Evolutionary conservation across 2,113 vertebrate species (phyloP).

Genomic region (Riparia riparia): DNA sequence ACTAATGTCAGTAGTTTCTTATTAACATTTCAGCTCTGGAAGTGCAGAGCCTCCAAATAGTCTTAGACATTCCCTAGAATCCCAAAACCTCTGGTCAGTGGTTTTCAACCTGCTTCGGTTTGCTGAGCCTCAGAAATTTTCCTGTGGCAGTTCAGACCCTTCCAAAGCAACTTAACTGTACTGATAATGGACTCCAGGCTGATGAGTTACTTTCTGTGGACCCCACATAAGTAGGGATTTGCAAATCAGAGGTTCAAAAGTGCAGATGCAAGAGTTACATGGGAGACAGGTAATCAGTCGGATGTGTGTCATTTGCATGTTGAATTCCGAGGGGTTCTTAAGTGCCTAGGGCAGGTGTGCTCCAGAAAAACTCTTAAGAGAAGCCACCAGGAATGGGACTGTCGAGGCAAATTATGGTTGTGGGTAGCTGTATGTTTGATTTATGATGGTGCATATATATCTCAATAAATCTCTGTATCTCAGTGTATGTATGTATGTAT

Average conservation of each 20-base stretch:
- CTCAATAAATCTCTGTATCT: not conserved
- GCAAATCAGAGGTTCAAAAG: slow-evolving; percentile 16
- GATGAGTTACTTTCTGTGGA: slow-evolving; percentile 58
- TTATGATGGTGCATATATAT: not conserved
- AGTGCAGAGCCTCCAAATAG: not conserved
- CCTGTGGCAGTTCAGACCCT: not conserved
- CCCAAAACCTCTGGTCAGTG: not conserved
- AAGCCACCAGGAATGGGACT: not conserved
- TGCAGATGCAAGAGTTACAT: slow-evolving; percentile 34
- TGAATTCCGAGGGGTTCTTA: not conserved
- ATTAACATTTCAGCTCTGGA: not conserved
- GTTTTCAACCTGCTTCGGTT: slow-evolving; percentile 12
- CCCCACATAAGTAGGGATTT: not conserved
- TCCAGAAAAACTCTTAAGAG: not conserved
- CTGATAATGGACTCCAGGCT: slow-evolving; percentile 42
- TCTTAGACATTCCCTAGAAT: not conserved
- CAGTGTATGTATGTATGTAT: not conserved
- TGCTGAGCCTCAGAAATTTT: not conserved
- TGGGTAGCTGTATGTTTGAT: not conserved
- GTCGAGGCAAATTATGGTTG: fast-evolving
- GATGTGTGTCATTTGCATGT: fast-evolving
- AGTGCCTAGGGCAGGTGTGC: not conserved
- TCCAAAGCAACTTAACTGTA: slow-evolving; percentile 7
- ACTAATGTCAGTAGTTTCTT: not conserved
- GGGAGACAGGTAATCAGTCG: not conserved